Base-by-base conservation (phyloP, 2,113 vertebrate genomes). In the Seriola rivoliana region DNA sequence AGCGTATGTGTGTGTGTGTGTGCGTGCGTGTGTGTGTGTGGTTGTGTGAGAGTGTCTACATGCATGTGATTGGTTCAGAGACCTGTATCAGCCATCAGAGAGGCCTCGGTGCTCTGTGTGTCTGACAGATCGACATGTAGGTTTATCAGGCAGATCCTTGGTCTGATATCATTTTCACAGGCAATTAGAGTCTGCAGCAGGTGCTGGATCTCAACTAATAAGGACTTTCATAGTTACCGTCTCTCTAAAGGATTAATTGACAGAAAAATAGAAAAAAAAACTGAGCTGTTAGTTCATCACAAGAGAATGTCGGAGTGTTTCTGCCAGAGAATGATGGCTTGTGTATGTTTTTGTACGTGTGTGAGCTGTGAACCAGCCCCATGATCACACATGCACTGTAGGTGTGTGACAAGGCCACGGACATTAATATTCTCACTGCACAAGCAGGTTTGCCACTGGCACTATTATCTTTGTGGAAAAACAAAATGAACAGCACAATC, bases 341-440 rank as follows among this genome's bases (percentile, higher is more conserved):
- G 34, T 82, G 58, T 67, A 23, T 76, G 36, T 75, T 46, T 63
- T 25, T 59, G 55, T 57, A 60, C 2, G 32, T 65, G 52, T 66
- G 70, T 29, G 46, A 8, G 32, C 12, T 63, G 46, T 19, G 59
- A 71, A 75, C 48, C 14, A 63, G 73, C 67, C 48, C 44, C 38
- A 38, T 54, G 52, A 63, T 78, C 68, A 84, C 64, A 67, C 36
- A 8, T 68, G 76, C 14, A 16, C 12, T 48, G 42, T 78, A 66
- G 32, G 62, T 87, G 85, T 85, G 69, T 71, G 85, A 84, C 66
- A 82, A 80, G 82, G 77, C 80, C 54, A 80, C 8, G 3, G 52
- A 77, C 81, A 93, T 94, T 94, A 92, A 93, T 94, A 94, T 94
- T 94, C 93, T 86, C 78, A 58, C 67, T 68, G 85, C 83, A 82